phyloP scores from a whole-genome alignment of 2,888 invertebrate genomes.

The Himalopsyche tibetana region DNA sequence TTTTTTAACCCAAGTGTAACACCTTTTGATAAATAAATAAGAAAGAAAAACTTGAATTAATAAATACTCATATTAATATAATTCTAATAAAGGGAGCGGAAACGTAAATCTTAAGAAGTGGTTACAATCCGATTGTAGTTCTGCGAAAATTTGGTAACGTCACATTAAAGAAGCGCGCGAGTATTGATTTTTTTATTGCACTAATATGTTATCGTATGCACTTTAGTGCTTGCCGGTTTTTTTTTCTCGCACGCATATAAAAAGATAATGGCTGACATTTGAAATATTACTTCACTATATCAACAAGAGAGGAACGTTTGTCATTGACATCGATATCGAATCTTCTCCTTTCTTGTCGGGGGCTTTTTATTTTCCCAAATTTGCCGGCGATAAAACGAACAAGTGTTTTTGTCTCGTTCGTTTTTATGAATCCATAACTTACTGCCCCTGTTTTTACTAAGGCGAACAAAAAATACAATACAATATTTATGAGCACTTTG shows the following conservation, averaged over 20 bases:
- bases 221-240: conserved; percentile 44
- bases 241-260: conserved; percentile 27
- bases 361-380: conserved; percentile 26
- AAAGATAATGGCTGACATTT: conserved; percentile 54
- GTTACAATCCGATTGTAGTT: background rate
- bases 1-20: too few species aligned
- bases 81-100: too few species aligned
- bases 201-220: conserved; percentile 53
- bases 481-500: conserved; percentile 21
- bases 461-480: conserved; percentile 7
- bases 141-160: background rate
- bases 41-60: too few species aligned
- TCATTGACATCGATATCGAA: conserved; percentile 34
- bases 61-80: too few species aligned
- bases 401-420: conserved; percentile 30
- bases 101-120: too few species aligned
- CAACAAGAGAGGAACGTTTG: conserved; percentile 45
- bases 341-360: conserved; percentile 8
- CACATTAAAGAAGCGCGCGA: background rate
- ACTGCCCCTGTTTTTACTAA: conserved; percentile 20
- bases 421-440: conserved; percentile 34
- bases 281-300: conserved; percentile 55
- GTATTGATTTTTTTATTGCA: conserved; percentile 50
- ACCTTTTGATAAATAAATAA: too few species aligned
- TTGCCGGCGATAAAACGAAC: conserved; percentile 34